phyloP scores from a whole-genome alignment of 1,140 invertebrate genomes.

The Sarcophaga bullata region DNA sequence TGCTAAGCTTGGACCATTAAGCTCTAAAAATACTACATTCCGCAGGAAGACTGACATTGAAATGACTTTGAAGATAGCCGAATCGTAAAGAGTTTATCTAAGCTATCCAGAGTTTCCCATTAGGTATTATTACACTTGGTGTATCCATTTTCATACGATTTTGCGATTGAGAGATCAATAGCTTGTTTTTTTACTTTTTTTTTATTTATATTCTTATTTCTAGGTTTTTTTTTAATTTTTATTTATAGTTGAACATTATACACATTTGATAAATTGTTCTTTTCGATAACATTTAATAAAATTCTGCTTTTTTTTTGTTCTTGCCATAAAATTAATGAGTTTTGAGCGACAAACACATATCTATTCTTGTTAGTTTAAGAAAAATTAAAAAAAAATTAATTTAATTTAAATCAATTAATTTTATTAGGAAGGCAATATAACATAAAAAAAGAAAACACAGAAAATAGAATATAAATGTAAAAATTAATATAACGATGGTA shows the following conservation, averaged over 20 bases:
- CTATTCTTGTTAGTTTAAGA: too few species aligned
- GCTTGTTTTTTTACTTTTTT: not conserved
- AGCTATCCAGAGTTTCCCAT: too few species aligned
- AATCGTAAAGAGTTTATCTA: too few species aligned
- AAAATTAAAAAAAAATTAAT: not conserved
- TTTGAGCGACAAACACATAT: not conserved
- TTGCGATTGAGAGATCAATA: too few species aligned
- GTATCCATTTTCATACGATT: too few species aligned
- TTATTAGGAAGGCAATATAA: not conserved
- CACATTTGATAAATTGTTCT: constrained; percentile 21
- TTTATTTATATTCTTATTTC: constrained; percentile 19
- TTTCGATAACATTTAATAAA: constrained; percentile 19
- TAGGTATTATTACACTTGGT: too few species aligned
- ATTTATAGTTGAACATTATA: constrained; percentile 7
- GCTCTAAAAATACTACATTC: too few species aligned
- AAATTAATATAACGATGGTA: not conserved
- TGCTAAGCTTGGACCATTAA: too few species aligned
- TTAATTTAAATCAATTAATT: not conserved
- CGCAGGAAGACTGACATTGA: too few species aligned
- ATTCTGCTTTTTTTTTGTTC: constrained; percentile 2
- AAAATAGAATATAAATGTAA: not conserved
- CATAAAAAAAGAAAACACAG: not conserved
- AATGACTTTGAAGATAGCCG: too few species aligned
- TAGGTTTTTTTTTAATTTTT: not conserved
- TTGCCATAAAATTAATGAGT: not conserved